Base-by-base conservation (phyloP, 2,797 vertebrate species). In the Pampus argenteus region DNA sequence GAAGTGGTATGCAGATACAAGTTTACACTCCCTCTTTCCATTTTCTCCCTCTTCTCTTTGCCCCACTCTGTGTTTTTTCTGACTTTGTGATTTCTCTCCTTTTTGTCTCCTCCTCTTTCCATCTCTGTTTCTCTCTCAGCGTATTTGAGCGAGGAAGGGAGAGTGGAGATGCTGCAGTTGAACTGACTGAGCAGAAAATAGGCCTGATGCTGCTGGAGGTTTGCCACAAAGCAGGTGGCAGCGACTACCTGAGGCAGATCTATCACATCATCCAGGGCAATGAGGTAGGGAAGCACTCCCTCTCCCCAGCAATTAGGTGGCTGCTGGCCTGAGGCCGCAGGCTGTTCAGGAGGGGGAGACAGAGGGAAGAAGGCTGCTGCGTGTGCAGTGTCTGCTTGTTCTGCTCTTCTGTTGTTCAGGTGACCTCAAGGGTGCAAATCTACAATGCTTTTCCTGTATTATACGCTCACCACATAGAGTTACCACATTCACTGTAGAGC, bases 231-330 rank as follows among this genome's bases (percentile, higher is more conserved):
- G 96, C 97, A 98, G 97, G 97, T 98, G 97, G 97, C 95, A 95
- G 93, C 71, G 83, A 95, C 93, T 97, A 98, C 96, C 96, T 99
- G 95, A 96, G 94, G 96, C 97, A 97, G 96, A 98, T 99, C 96
- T 96, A 98, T 98, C 97, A 97, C 95, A 97, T 97, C 97, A 97
- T 98, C 95, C 96, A 89, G 95, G 96, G 97, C 97, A 99, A 99
- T 98, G 97, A 99, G 98, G 98, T 99, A 98, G 93, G 96, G 95
- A 97, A 96, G 95, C 89, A 85, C 95, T 94, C 94, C 94, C 95
- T 97, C 96, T 97, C 94, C 95, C 92, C 94, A 96, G 95, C 96
- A 97, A 97, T 99, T 99, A 98, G 95, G 93, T 96, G 96, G 95
- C 95, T 95, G 96, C 93, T 97, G 95, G 95, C 95, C 95, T 97